Evolutionary conservation across 2,888 invertebrate genomes (phyloP).

Genomic region (Metallyticus violacea): DNA sequence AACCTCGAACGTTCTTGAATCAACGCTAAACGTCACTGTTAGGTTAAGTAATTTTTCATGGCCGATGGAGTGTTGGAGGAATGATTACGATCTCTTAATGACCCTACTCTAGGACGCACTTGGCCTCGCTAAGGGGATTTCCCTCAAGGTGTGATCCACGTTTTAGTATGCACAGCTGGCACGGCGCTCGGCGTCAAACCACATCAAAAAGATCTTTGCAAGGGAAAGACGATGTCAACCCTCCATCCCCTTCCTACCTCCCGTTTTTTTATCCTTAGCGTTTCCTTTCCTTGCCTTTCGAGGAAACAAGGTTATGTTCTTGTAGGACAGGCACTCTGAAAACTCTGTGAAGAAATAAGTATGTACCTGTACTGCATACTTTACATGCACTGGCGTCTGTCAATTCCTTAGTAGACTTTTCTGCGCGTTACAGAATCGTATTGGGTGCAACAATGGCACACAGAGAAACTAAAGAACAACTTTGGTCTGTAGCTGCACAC

Average conservation of each 20-base stretch:
- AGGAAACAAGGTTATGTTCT: not conserved
- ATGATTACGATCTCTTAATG: not conserved
- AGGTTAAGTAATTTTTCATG: not conserved
- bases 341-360: not conserved
- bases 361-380: not conserved
- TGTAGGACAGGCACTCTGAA: not conserved
- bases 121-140: not conserved
- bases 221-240: not conserved
- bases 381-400: too few relatives aligned
- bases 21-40: not conserved
- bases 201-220: slow-evolving; percentile 12
- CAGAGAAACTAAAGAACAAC: too few relatives aligned
- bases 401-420: too few relatives aligned
- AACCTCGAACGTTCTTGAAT: too few relatives aligned
- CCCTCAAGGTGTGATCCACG: not conserved
- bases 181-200: slow-evolving; percentile 3
- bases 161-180: not conserved
- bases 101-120: not conserved
- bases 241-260: not conserved
- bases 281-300: not conserved
- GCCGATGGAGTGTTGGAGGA: not conserved
- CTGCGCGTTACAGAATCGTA: too few relatives aligned
- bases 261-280: not conserved
- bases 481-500: too few relatives aligned
- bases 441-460: not conserved